Conservation (phyloP, 2,113 vertebrate genomes). For the Mormyrus iriodes region DNA sequence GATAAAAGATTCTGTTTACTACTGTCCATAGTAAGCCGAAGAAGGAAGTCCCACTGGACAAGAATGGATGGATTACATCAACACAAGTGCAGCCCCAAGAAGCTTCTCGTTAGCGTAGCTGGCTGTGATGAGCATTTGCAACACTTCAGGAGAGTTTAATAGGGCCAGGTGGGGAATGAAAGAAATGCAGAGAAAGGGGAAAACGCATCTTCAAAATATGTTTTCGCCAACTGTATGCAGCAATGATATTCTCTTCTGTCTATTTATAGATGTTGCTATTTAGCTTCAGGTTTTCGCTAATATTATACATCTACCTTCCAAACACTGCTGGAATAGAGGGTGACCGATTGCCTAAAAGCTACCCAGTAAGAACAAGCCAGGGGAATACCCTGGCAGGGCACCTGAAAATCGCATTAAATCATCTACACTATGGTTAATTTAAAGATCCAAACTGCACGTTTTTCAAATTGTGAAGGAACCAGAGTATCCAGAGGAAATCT, state of each 20-base stretch:
- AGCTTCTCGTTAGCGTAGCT: background rate
- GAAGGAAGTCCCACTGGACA: background rate
- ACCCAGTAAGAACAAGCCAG: background rate
- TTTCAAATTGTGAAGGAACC: background rate
- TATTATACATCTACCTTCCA: background rate
- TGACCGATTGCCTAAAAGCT: background rate
- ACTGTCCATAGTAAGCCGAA: background rate
- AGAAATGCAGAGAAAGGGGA: background rate
- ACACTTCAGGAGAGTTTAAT: background rate
- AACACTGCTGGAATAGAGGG: background rate
- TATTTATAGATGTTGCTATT: slow-evolving; percentile 1
- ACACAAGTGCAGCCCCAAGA: background rate
- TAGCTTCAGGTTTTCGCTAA: background rate
- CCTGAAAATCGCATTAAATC: background rate
- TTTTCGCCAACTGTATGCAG: background rate
- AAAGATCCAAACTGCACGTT: background rate
- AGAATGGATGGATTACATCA: background rate
- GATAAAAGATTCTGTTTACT: background rate
- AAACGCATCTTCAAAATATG: background rate
- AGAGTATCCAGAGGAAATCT: background rate
- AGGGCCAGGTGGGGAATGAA: background rate
- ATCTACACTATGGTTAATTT: background rate
- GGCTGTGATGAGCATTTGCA: background rate
- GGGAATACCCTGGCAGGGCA: background rate
- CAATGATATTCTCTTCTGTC: background rate